These are phyloP conservation scores for Mastomys coucha DNA, from an alignment of 2,113 vertebrate species.

Conservation along the genomic window DNA sequence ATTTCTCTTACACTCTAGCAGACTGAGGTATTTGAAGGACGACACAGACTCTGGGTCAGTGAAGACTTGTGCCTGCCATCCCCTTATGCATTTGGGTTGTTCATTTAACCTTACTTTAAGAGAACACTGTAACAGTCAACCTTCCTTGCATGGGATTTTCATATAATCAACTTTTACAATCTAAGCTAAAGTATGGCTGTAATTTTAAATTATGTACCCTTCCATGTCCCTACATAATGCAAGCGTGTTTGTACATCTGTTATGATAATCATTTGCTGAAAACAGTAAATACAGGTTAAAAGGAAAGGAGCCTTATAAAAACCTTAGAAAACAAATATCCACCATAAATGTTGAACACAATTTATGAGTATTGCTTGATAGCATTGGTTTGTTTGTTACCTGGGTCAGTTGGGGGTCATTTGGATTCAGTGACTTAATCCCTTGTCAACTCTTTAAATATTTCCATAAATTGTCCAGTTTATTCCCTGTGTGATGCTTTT, in stretches of 20 bases:
- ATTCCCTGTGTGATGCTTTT: not conserved
- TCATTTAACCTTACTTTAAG: not conserved
- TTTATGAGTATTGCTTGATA: not conserved
- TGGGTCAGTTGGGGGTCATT: not conserved
- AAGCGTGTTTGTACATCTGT: not conserved
- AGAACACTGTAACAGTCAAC: too few relatives aligned
- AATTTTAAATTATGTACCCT: not conserved
- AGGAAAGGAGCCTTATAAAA: not conserved
- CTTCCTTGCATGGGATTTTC: not conserved
- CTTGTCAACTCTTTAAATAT: not conserved
- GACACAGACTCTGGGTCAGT: not conserved
- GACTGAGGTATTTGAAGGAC: not conserved
- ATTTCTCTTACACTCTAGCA: not conserved
- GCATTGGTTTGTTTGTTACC: not conserved
- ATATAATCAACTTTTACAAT: not conserved
- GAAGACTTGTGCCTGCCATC: not conserved
- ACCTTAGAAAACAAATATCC: not conserved
- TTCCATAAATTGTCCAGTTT: not conserved
- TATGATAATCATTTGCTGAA: not conserved
- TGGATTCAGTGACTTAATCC: not conserved
- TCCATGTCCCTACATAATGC: not conserved
- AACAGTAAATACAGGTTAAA: not conserved
- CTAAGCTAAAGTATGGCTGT: not conserved
- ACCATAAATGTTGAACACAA: not conserved
- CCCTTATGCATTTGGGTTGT: not conserved